Conservation (phyloP, 2,113 vertebrate species). For the Hippoglossus stenolepis region DNA sequence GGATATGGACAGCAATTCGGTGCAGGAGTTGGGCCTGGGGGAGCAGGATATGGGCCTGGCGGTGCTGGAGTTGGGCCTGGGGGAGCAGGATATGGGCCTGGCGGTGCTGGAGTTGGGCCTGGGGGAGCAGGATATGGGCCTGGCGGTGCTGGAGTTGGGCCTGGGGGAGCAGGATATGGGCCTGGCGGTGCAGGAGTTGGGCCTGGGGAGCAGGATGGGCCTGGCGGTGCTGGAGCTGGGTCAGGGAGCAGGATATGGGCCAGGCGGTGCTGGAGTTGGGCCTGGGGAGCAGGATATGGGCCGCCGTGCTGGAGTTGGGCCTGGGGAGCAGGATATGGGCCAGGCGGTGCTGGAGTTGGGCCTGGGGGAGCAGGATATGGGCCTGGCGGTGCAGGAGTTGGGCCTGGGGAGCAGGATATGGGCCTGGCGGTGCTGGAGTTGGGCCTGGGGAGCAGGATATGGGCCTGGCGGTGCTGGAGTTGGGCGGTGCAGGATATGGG, state of each 20-base stretch:
- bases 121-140: slow-evolving; percentile 26
- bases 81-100: slow-evolving; percentile 21
- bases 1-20: slow-evolving; percentile 52
- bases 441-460: too few relatives aligned
- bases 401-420: too few relatives aligned
- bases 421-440: too few relatives aligned
- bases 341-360: background rate
- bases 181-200: background rate
- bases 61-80: slow-evolving; percentile 26
- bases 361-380: background rate
- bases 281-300: too few relatives aligned
- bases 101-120: background rate
- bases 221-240: background rate
- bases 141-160: slow-evolving; percentile 1
- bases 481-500: too few relatives aligned
- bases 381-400: background rate
- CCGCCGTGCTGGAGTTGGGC: background rate
- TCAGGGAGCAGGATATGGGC: background rate
- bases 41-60: slow-evolving; percentile 33
- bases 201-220: background rate
- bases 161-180: background rate
- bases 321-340: background rate
- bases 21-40: slow-evolving; percentile 51
- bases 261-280: background rate
- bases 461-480: too few relatives aligned